A percentile compares a stretch with the other conserved stretches of the same genome.
These are phyloP conservation scores for Trachelus tabidus DNA, from an alignment of 2,888 invertebrate genomes.

Conservation along the genomic window DNA sequence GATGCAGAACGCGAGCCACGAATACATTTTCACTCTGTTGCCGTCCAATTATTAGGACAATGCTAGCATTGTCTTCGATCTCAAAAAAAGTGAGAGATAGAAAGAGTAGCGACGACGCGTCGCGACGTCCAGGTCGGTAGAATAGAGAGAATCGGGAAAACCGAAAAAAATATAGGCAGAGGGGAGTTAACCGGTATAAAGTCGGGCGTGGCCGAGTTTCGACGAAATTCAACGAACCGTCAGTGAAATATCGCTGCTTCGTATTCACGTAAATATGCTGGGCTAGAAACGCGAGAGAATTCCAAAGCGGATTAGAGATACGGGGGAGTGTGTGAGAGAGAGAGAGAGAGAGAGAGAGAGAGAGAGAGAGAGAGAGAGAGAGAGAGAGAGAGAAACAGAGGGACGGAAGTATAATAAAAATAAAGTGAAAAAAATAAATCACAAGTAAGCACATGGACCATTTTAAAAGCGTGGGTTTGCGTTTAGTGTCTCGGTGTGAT, in stretches of 20 bases:
- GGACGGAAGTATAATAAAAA: neutral
- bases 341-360: constrained; percentile 3
- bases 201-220: neutral
- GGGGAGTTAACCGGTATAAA: neutral
- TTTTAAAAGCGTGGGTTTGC: neutral
- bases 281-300: neutral
- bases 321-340: neutral
- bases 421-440: neutral
- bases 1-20: too few species aligned
- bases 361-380: constrained; percentile 10
- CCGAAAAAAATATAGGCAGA: neutral
- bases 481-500: neutral
- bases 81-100: neutral
- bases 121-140: neutral
- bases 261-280: neutral
- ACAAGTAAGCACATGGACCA: constrained; percentile 2
- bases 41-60: constrained; percentile 1
- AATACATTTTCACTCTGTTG: neutral
- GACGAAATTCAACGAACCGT: neutral
- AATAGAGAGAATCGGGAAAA: neutral
- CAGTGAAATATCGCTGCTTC: neutral
- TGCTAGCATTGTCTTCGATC: neutral
- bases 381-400: constrained; percentile 2
- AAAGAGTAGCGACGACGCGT: neutral
- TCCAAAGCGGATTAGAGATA: neutral